Evolutionary conservation across 1,140 invertebrate genomes (phyloP), one percentile per base, ranked within the genome.

Genomic region (Neuroterus valhalla): DNA sequence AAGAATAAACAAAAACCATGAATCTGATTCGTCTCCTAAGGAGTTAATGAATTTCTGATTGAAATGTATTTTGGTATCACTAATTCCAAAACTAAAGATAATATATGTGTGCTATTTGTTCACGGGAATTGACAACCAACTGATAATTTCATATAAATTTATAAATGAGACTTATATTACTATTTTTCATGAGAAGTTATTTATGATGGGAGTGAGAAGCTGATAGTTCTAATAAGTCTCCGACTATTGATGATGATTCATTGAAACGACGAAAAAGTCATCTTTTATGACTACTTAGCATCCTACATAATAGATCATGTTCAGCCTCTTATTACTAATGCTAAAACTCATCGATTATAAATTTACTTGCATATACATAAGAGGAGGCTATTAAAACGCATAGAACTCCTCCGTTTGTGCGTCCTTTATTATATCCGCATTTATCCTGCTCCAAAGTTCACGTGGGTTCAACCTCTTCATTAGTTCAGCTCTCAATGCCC

Each of bases 371-470:
- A 68, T 44, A 68, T 38, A 31, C 2, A 68, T 4, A 68, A 38
- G 17, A 68, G 11, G 42, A 0, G 15, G 66, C 66, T 38, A 44
- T 42, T 38, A n/a, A 26, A 42, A n/a, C 19, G 19, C 14, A 17
- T 19, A 15, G 15, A 5, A 4, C 52, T 68, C 70, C 12, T 19
- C 48, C 45, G 15, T 68, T 50, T 66, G 43, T 43, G 45, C 48
- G 50, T 19, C 46, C 21, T 62, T 77, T 77, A 70, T 66, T 67
- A 68, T 68, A 52, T 52, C 43, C 23, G 67, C 68, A 71, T 71
- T 71, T 71, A 71, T 71, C 42, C 31, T n/a, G 17, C 66, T 21
- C 42, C 70, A 66, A 71, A 71, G 52, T 71, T 71, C 70, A 68
- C 70, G 55, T 62, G 67, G 74, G 66, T 38, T 17, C 26, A 68